Conservation (phyloP, 2,888 invertebrate genomes). For the Chironomus tentans region DNA sequence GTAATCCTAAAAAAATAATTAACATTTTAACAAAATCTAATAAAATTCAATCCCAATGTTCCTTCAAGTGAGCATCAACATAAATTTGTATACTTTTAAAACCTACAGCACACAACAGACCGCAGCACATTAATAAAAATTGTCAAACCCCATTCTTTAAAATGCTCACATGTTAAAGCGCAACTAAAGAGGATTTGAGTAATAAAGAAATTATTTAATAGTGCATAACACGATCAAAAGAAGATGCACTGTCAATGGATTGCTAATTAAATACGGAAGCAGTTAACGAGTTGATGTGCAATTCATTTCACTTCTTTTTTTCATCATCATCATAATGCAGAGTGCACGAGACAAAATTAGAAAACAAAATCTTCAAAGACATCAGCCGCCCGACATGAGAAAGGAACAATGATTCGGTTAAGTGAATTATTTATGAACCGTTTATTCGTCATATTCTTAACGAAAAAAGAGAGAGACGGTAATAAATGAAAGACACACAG, state of each 20-base stretch:
- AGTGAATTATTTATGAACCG: slow-evolving; percentile 3
- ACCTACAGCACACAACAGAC: no score
- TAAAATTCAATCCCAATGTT: no score
- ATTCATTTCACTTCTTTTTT: no score
- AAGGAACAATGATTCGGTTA: slow-evolving; percentile 3
- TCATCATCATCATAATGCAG: neutral
- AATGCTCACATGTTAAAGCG: no score
- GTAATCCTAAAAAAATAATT: no score
- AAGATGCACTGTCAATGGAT: slow-evolving; percentile 1
- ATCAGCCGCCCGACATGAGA: no score
- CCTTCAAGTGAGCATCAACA: no score
- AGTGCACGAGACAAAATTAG: neutral
- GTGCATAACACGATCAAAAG: neutral
- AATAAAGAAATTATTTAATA: neutral
- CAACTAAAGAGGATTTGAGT: no score
- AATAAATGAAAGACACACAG: neutral
- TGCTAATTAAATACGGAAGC: slow-evolving; percentile 10
- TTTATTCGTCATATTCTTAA: neutral
- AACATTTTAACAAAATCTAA: no score
- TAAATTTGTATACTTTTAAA: no score
- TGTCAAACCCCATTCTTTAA: no score
- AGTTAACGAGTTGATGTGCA: neutral
- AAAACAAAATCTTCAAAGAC: neutral
- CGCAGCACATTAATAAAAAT: no score
- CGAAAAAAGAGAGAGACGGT: neutral